Base-by-base conservation (phyloP, 2,888 invertebrate species). In the Orgyia antiqua region DNA sequence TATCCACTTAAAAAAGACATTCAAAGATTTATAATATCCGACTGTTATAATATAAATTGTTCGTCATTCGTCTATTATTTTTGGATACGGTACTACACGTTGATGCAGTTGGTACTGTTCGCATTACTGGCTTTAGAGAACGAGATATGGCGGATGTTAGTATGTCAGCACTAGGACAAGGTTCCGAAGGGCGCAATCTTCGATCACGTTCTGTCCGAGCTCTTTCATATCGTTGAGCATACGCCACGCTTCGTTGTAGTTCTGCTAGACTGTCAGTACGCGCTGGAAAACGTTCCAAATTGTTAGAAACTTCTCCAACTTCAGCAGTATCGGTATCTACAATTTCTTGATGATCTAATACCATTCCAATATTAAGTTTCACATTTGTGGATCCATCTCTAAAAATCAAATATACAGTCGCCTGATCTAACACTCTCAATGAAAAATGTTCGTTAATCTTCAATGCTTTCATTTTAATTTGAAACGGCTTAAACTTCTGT, bases 291-390 rank as follows among this genome's bases (percentile, higher is more conserved):
- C 57, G 60, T 36, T 63, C 70, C 29, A 73, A 21, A 39, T 36
- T 65, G 31, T 53, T 67, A 2, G 66, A 58, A 12, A 76, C 72
- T 35, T 70, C 62, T 0, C 74, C 71, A 4, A 76, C 50, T 39
- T 75, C 72, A n/a, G 71, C 65, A 12, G 65, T 70, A 32, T 72
- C 71, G 0, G 71, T 88, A 65, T 73, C 87, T 44, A 66, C 82
- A 54, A 68, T 88, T 69, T 69, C 89, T 68, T 72, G 83, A 61
- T 74, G 87, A 67, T 75, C 88, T 65, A 78, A 68, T 56, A 63
- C 68, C 89, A 77, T 89, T 52, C 76, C 88, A 54, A 64, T 64
- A 39, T 86, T 84, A 13, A 82, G 39, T 53, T 82, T 83, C 17
- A 84, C 40, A 44, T 73, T 79, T 4, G 71, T 71, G 8, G 68